phyloP scores from a whole-genome alignment of 2,113 vertebrate species.

The Dermatemys mawii region DNA sequence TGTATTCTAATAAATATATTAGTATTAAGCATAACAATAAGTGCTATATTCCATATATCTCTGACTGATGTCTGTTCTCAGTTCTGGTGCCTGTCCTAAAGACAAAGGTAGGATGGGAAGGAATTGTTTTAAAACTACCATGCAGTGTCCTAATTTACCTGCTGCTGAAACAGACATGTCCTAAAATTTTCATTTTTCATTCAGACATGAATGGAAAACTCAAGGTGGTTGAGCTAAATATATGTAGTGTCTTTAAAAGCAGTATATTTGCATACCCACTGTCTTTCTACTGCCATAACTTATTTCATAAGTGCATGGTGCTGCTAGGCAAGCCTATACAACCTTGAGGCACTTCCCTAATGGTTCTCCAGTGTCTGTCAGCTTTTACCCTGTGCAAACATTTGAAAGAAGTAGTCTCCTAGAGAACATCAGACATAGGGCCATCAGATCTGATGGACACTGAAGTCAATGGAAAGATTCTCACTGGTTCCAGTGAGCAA shows the following conservation, averaged over 20 bases:
- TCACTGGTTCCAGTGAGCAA: background rate
- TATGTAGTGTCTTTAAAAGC: fast-evolving
- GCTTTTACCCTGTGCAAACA: background rate
- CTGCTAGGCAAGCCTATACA: background rate
- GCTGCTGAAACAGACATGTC: background rate
- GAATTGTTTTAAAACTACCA: fast-evolving
- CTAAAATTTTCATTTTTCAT: background rate
- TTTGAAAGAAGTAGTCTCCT: background rate
- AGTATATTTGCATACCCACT: fast-evolving
- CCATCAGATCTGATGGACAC: background rate
- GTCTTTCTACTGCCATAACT: fast-evolving
- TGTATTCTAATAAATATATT: fast-evolving
- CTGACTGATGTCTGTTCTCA: fast-evolving
- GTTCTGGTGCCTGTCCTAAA: background rate
- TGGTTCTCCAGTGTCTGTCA: fast-evolving
- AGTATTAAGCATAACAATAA: fast-evolving
- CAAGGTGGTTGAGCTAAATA: background rate
- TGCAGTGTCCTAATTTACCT: background rate
- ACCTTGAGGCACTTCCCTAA: fast-evolving
- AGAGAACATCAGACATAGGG: background rate
- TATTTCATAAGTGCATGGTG: fast-evolving
- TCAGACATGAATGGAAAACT: background rate
- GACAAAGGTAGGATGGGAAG: background rate
- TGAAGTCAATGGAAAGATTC: background rate
- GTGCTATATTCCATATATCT: fast-evolving